phyloP scores from a whole-genome alignment of 2,888 invertebrate species.

The Theristus sp. region DNA sequence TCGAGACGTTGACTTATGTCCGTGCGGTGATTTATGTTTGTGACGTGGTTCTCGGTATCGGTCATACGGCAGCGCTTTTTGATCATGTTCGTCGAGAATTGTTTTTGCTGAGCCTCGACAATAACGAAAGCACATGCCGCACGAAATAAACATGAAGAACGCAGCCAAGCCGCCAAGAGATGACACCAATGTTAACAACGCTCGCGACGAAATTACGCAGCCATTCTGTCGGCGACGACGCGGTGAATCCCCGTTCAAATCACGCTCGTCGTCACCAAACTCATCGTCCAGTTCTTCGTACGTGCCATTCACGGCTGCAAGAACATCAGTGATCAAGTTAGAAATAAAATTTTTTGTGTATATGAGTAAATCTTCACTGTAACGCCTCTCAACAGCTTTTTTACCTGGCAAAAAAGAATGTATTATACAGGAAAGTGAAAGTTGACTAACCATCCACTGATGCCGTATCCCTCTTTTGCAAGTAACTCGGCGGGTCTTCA shows the following conservation, averaged over 20 bases:
- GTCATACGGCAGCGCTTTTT: not conserved
- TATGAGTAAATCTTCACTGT: too few relatives aligned
- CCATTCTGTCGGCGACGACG: not conserved
- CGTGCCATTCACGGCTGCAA: not conserved
- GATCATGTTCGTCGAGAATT: not conserved
- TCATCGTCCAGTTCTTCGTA: not conserved
- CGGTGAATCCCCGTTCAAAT: not conserved
- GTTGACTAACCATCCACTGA: too few relatives aligned
- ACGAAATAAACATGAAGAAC: constrained; percentile 10
- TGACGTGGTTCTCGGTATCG: too few relatives aligned
- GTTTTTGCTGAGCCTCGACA: not conserved
- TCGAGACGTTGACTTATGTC: too few relatives aligned
- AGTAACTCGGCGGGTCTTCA: constrained; percentile 26
- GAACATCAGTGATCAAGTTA: not conserved
- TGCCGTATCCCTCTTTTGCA: too few relatives aligned
- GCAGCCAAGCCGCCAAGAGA: constrained; percentile 10
- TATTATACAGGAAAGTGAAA: too few relatives aligned
- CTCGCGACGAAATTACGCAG: constrained; percentile 16
- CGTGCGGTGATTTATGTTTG: too few relatives aligned
- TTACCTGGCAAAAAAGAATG: too few relatives aligned
- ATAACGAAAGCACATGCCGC: constrained; percentile 4
- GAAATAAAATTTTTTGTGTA: too few relatives aligned
- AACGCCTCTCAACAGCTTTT: too few relatives aligned
- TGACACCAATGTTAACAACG: constrained; percentile 13
- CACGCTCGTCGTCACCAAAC: not conserved